Evolutionary conservation across 2,797 vertebrate species (phyloP).

Genomic region (Crenichthys baileyi): DNA sequence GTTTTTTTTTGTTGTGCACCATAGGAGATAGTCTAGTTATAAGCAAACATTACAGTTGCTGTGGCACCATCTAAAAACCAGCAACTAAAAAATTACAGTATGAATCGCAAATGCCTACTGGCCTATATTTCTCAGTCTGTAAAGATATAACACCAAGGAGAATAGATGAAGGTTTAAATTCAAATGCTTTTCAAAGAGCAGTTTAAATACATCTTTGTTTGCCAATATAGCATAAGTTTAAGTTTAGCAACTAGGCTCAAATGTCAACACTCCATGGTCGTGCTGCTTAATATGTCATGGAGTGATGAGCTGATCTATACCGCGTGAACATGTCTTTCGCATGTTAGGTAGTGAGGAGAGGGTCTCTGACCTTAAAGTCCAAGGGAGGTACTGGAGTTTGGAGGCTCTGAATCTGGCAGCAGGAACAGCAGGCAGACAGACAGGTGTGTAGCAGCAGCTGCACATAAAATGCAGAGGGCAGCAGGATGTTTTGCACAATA

Average conservation of each 20-base stretch:
- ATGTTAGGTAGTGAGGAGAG: background rate
- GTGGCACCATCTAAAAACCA: too few species aligned
- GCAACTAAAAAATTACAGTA: too few species aligned
- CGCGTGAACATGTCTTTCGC: background rate
- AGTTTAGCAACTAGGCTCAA: background rate
- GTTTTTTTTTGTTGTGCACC: background rate
- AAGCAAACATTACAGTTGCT: too few species aligned
- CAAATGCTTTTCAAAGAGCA: background rate
- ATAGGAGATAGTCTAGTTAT: background rate
- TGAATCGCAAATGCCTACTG: too few species aligned
- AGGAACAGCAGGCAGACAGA: too few species aligned
- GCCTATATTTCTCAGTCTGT: too few species aligned
- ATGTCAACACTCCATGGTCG: background rate
- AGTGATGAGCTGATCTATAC: background rate
- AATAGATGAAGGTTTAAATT: background rate
- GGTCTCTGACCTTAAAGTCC: background rate
- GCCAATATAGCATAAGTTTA: background rate
- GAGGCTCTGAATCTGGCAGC: background rate
- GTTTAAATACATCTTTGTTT: background rate
- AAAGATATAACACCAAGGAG: too few species aligned
- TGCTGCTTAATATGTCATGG: background rate
- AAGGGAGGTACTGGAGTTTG: background rate
- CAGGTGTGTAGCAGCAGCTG: background rate
- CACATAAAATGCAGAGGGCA: background rate
- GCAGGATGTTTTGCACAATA: background rate